Evolutionary conservation across 2,888 invertebrate species (phyloP).

Genomic region (Emmelina monodactyla): DNA sequence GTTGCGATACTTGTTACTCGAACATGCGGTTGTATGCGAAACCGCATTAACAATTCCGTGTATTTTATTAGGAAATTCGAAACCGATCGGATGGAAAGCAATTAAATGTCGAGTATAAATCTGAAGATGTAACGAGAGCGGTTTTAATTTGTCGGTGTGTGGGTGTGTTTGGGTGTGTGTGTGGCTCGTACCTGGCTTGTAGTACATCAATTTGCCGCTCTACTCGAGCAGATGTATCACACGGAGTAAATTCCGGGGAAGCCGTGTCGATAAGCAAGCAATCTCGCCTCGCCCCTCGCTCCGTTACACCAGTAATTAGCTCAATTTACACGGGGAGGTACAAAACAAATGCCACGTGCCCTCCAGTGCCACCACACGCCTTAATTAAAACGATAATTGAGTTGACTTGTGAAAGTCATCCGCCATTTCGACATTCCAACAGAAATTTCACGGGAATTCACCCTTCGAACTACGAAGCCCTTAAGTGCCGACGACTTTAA

Average conservation of each 20-base stretch:
- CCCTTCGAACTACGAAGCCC: slow-evolving; percentile 58
- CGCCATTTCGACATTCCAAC: slow-evolving; percentile 62
- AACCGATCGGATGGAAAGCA: too few relatives aligned
- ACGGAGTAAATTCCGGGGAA: slow-evolving; percentile 49
- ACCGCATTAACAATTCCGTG: too few relatives aligned
- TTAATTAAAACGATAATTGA: slow-evolving; percentile 68
- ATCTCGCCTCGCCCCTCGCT: slow-evolving; percentile 57
- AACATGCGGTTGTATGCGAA: neutral
- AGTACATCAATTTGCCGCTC: slow-evolving; percentile 30
- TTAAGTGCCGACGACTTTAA: slow-evolving; percentile 64
- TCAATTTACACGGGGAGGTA: slow-evolving; percentile 50
- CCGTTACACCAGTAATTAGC: slow-evolving; percentile 67
- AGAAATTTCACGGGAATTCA: slow-evolving; percentile 58
- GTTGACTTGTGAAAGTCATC: slow-evolving; percentile 66
- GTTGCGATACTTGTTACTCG: slow-evolving; percentile 31
- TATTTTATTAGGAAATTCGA: too few relatives aligned
- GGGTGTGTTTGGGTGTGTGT: neutral
- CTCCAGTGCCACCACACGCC: slow-evolving; percentile 29
- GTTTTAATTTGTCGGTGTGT: neutral
- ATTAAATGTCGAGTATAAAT: too few relatives aligned
- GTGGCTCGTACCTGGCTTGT: neutral
- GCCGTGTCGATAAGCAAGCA: slow-evolving; percentile 62
- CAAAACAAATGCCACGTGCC: slow-evolving; percentile 64
- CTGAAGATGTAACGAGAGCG: too few relatives aligned
- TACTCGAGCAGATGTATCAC: slow-evolving; percentile 36